Base-by-base conservation (phyloP, 2,888 invertebrate genomes). In the Leptinotarsa peninsularis region DNA sequence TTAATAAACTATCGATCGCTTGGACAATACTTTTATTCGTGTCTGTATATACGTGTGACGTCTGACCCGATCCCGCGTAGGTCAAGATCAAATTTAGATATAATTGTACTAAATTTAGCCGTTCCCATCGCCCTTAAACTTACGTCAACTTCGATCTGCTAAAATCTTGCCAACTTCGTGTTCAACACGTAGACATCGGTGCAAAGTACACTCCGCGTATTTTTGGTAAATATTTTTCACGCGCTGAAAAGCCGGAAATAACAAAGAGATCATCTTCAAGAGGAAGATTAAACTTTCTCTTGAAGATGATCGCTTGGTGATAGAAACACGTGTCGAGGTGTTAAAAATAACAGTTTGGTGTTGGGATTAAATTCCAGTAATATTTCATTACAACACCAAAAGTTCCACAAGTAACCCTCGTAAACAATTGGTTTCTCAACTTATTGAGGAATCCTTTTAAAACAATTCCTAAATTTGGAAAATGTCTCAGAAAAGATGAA, bases 61-160 rank as follows among this genome's bases (percentile, higher is more conserved):
- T 15, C 7, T 23, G 54, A 52, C 23, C 49, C 27, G 21, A 4
- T 49, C 50, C 27, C n/a, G 15, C 43, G n/a, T 72, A 72, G 72
- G 72, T 72, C 72, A 72, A 18, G 54, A 58, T 70, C 58, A 23
- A 23, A 50, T 52, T 23, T 23, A 68, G 49, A 68, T 23, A 13
- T n/a, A 54, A n/a, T 54, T 27, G 49, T n/a, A 52, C 68, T 69
- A 69, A 58, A 70, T 70, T 58, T 58, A 70, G 58, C 56, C 49
- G 49, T 43, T 23, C 23, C 18, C 43, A 58, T 4, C 2, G 58
- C 54, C 58, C 43, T 70, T 58, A 70, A 58, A 58, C 43, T 60
- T 33, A 56, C 70, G 58, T 68, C 54, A 68, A 68, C 13, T 68
- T 52, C 27, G 52, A 63, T 68, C 68, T 54, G 33, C 33, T 2